These are phyloP conservation scores for Urocyon cinereoargenteus DNA, from an alignment of 2,797 vertebrate genomes.

Conservation along the genomic window DNA sequence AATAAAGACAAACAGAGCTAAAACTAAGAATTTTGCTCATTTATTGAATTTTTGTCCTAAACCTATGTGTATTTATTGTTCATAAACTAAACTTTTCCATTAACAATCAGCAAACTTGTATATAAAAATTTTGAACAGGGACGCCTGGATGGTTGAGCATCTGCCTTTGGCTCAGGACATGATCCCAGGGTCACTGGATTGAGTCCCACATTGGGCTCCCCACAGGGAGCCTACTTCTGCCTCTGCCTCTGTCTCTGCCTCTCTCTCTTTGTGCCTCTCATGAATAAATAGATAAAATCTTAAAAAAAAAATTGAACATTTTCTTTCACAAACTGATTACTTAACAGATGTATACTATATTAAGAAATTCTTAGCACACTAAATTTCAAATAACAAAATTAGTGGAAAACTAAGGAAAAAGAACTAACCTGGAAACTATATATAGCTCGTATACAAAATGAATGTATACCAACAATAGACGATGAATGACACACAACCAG, in stretches of 20 bases:
- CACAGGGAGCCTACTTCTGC: too few species aligned
- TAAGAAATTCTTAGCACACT: constrained; percentile 6
- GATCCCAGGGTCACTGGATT: too few species aligned
- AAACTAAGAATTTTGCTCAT: constrained; percentile 39
- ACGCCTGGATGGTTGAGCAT: too few species aligned
- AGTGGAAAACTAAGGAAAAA: constrained; percentile 16
- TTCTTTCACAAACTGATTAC: constrained; percentile 34
- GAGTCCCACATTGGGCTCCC: too few species aligned
- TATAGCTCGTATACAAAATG: background rate
- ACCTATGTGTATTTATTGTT: background rate
- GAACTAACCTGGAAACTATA: background rate
- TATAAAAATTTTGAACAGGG: background rate
- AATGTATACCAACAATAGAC: background rate
- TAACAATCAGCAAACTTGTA: background rate
- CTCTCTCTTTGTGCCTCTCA: too few species aligned
- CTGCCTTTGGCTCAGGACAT: too few species aligned
- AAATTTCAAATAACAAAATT: background rate
- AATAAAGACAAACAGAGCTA: background rate
- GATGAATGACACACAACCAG: background rate
- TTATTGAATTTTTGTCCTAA: constrained; percentile 63
- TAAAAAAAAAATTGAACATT: background rate
- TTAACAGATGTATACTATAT: background rate
- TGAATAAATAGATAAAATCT: too few species aligned
- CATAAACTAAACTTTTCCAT: background rate
- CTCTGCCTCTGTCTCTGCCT: too few species aligned